Evolutionary conservation across 1,140 invertebrate species (phyloP), one percentile per base, ranked within the genome.

Genomic region (Drosophila lacertosa): DNA sequence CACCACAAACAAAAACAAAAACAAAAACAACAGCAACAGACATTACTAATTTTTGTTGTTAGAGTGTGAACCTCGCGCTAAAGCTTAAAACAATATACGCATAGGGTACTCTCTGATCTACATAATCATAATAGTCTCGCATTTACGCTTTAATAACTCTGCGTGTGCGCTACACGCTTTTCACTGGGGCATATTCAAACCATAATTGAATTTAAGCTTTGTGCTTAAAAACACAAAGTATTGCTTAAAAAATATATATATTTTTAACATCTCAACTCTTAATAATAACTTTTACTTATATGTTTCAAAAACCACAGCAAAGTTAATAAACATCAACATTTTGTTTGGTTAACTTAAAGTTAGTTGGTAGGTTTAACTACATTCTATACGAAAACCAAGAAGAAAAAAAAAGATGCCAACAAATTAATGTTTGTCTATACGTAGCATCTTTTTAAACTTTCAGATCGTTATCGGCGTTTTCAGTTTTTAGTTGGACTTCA

Each of bases 91-190:
- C 73, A 86, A 84, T 84, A 76, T 42, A 57, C 48, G 59, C 59
- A 64, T 47, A 50, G 54, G 40, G 45, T 7, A 48, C 45, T 48
- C 13, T 7, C n/a, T 29, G 45, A 48, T 71, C 59, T 66, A 50
- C 59, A 68, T 79, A 78, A 77, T 69, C 71, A 83, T 76, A 68
- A 72, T 71, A 42, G 70, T 74, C 75, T 67, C 67, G 67, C 54
- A 71, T 84, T 70, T 77, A 86, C 80, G 81, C 81, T 86, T 86
- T 84, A 77, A 86, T 86, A 86, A 86, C 73, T 77, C 51, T 66
- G 48, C 29, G 18, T 33, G 53, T 63, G 63, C 69, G 45, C 73
- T 76, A 58, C 73, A 29, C 33, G 44, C n/a, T 9, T 51, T 26
- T 32, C 2, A 4, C n/a, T 18, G 15, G 50, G 51, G 55, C 50